phyloP scores from a whole-genome alignment of 1,140 invertebrate genomes.

The Mactra quadrangularis region DNA sequence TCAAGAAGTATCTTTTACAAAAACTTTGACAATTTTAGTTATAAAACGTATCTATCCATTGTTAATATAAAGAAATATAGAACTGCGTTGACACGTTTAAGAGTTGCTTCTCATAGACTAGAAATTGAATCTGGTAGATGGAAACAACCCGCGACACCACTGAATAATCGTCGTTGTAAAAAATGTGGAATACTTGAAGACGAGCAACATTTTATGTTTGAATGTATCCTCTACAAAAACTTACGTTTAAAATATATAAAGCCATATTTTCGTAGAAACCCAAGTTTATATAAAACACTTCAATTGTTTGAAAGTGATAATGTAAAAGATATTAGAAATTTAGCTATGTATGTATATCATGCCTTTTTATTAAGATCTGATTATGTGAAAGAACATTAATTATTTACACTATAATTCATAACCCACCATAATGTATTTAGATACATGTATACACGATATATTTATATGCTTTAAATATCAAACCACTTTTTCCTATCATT shows the following conservation, averaged over 20 bases:
- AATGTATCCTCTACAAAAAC: conserved; percentile 12
- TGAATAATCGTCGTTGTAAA: background rate
- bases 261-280: background rate
- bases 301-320: no score
- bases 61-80: background rate
- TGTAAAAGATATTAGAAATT: no score
- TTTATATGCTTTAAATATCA: no score
- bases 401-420: no score
- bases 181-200: no score
- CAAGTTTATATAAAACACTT: background rate
- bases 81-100: background rate
- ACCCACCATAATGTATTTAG: no score
- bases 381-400: no score
- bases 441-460: no score
- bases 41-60: background rate
- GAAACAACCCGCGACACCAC: background rate
- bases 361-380: no score
- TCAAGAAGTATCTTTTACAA: background rate
- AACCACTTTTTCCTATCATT: no score
- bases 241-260: conserved; percentile 5
- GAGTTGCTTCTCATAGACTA: conserved; percentile 15
- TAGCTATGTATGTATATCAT: no score
- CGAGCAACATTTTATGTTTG: background rate
- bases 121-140: conserved; percentile 4
- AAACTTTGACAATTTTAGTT: background rate